Base-by-base conservation (phyloP, 2,888 invertebrate species). In the Sphinx pinastri region DNA sequence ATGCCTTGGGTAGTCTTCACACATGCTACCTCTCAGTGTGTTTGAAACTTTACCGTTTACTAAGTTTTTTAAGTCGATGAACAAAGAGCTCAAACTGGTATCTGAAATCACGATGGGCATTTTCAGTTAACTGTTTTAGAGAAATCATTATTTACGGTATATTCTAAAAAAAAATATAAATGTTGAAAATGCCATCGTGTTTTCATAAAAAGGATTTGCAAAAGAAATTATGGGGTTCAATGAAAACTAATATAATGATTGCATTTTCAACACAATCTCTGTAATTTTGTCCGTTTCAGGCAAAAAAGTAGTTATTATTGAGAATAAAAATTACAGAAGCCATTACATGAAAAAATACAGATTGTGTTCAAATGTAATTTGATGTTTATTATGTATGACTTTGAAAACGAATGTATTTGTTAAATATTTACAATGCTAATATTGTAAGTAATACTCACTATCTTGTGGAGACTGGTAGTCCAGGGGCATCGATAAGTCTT, bases 151-250 rank as follows among this genome's bases (percentile, higher is more conserved):
- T n/a, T 74, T 68, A n/a, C n/a, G n/a, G 73, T 67, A 63, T 73
- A 70, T 75, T 71, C 76, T 78, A 76, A 81, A 74, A 78, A 74
- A 75, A 75, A 70, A 74, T 71, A 75, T 78, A 79, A 84, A 89
- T 93, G 94, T 93, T 93, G 94, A 94, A 94, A 94, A 94, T 94
- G 94, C 94, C 94, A 93, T 93, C 94, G 91, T 94, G 94, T 91
- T 94, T 94, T 91, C 93, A 89, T 78, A 81, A 82, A 79, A 87
- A 87, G 85, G 85, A 80, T 81, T 89, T 88, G 88, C 88, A 90
- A 92, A 88, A 87, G 86, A 90, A 92, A 90, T 88, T 72, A 77
- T 76, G 80, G 81, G 81, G 83, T 79, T 82, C 75, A 83, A 86
- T 88, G 87, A 88, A 88, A 89, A 86, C 84, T 83, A 87, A 88